A percentile compares a stretch with the other conserved stretches of the same genome.
Conservation (phyloP, 2,113 vertebrate species). For the Willisornis vidua region DNA sequence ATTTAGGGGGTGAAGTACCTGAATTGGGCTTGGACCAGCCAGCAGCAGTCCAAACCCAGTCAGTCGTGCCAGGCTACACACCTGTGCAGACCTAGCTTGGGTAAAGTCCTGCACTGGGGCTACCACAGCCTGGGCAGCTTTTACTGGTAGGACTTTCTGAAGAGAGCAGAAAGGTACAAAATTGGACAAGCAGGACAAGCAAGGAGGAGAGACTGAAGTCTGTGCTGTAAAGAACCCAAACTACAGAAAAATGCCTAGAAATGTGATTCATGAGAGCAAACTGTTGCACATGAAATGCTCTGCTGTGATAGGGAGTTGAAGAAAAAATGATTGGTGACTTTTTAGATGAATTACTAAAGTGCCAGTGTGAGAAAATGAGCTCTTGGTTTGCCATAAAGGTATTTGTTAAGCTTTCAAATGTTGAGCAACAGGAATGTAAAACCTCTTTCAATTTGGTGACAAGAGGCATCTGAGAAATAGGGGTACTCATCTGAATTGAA, state of each 20-base stretch:
- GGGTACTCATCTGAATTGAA: not conserved
- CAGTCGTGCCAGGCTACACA: fast-evolving
- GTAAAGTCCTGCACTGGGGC: not conserved
- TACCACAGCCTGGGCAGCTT: not conserved
- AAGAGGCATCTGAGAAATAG: not conserved
- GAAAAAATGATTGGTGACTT: not conserved
- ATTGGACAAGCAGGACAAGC: not conserved
- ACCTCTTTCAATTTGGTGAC: not conserved
- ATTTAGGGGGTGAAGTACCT: not conserved
- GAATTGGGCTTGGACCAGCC: not conserved
- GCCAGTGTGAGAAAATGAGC: not conserved
- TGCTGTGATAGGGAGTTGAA: not conserved
- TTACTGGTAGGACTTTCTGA: not conserved
- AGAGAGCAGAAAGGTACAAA: not conserved
- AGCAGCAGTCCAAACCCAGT: not conserved
- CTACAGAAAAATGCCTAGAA: not conserved
- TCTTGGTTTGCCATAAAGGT: not conserved
- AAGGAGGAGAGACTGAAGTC: not conserved
- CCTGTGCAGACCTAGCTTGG: not conserved
- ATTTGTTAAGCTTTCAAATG: not conserved
- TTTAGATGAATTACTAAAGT: not conserved
- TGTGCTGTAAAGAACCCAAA: not conserved
- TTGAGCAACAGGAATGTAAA: not conserved
- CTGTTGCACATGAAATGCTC: not conserved
- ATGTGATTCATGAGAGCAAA: not conserved